Evolutionary conservation across 2,797 vertebrate genomes (phyloP), one percentile per base, ranked within the genome.

Genomic region (Serranus cabrilla): DNA sequence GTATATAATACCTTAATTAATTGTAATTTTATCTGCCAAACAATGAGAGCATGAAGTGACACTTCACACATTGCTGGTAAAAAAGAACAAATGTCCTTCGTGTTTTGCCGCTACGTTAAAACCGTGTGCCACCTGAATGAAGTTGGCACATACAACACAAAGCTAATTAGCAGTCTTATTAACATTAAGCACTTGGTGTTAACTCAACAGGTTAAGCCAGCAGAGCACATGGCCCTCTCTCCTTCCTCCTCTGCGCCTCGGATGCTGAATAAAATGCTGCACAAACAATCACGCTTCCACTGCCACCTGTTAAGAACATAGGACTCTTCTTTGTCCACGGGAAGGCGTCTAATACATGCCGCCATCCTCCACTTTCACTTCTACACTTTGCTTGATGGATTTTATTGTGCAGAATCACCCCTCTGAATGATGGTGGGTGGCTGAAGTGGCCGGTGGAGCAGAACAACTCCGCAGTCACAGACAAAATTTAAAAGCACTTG

Each of bases 131-230:
- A 56, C 65, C 67, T 39, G 70, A 87, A 88, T 78, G 61, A 77
- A 83, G 54, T 7, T 88, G 88, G 78, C 89, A 87, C 59, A 67
- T 68, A 74, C 75, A 37, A 81, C 71, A 71, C 82, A 88, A 85
- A 89, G 71, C 84, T 90, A 91, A 91, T 92, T 86, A 91, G 63
- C 37, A 13, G 63, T 59, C 82, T 66, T 75, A 80, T 74, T 82
- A 80, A 60, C 87, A 77, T 75, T 87, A 84, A 88, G 85, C 66
- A 54, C 80, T 47, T 18, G 74, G 89, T 74, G 81, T 84, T 84
- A 81, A 85, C 78, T 69, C 78, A 72, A 78, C 57, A 55, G 78
- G 80, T 82, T 91, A 88, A 91, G 81, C 80, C 63, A 59, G 76
- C 21, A 23, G 62, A 65, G 69, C 84, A 84, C 83, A 75, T 71